Percentiles rank a stretch among this genome's conserved stretches.
phyloP scores from a whole-genome alignment of 2,113 vertebrate genomes.

The Brachyhypopomus occidentalis region DNA sequence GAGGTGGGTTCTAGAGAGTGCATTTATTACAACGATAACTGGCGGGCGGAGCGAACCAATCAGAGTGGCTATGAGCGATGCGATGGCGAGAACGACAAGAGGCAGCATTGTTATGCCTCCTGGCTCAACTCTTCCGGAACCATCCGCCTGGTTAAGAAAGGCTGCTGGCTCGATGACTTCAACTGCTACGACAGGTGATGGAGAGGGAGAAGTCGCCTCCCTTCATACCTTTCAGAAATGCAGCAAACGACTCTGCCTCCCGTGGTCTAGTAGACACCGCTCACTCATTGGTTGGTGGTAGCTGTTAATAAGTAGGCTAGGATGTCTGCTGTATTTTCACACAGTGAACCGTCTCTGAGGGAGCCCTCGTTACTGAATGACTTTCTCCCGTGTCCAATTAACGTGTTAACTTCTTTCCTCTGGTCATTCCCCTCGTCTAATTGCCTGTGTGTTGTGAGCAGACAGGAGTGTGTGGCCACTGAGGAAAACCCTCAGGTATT shows the following conservation, averaged over 20 bases:
- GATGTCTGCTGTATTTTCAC: too few relatives aligned
- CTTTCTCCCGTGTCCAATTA: too few relatives aligned
- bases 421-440: neutral
- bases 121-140: conserved; percentile 97
- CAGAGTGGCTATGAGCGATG: conserved; percentile 94
- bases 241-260: too few relatives aligned
- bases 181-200: conserved; percentile 96
- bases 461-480: conserved; percentile 95
- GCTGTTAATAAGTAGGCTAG: too few relatives aligned
- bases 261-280: too few relatives aligned
- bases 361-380: too few relatives aligned
- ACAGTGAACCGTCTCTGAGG: too few relatives aligned
- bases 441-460: conserved; percentile 53
- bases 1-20: conserved; percentile 93
- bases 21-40: conserved; percentile 96
- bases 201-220: too few relatives aligned
- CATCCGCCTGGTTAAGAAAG: conserved; percentile 96
- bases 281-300: too few relatives aligned
- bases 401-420: neutral
- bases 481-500: conserved; percentile 98
- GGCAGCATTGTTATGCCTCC: conserved; percentile 95
- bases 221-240: too few relatives aligned
- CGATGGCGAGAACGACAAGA: conserved; percentile 94
- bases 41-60: conserved; percentile 93
- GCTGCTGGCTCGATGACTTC: conserved; percentile 98